A percentile compares a stretch with the other conserved stretches of the same genome.
Conservation (phyloP, 2,113 vertebrate genomes). For the Monopterus albus region DNA sequence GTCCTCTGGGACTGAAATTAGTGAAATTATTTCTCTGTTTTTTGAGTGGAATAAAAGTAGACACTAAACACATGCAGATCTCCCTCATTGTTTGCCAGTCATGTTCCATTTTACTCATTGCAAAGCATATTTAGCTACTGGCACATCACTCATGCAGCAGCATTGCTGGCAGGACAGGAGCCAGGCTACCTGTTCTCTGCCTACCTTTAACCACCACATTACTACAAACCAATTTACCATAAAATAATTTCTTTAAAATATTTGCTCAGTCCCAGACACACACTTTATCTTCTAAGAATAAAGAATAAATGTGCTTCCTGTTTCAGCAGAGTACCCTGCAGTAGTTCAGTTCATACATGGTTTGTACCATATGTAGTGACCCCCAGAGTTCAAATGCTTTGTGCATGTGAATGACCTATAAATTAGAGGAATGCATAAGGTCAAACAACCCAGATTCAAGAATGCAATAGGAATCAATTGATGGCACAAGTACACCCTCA, state of each 20-base stretch:
- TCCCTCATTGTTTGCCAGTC: conserved; percentile 43
- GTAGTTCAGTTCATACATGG: neutral
- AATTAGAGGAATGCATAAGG: conserved; percentile 62
- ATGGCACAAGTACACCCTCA: conserved; percentile 26
- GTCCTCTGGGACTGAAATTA: conserved; percentile 14
- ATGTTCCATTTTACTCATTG: conserved; percentile 39
- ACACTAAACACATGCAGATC: conserved; percentile 61
- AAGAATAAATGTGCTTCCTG: neutral
- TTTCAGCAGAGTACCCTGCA: conserved; percentile 1
- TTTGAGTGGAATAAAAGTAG: conserved; percentile 45
- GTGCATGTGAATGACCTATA: conserved; percentile 41
- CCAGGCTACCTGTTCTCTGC: conserved; percentile 16
- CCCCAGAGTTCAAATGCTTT: neutral
- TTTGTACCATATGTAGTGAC: conserved; percentile 28
- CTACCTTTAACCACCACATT: conserved; percentile 28
- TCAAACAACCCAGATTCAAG: conserved; percentile 48
- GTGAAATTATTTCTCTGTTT: conserved; percentile 29
- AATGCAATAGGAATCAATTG: conserved; percentile 71
- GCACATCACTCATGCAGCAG: conserved; percentile 38
- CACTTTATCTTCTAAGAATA: neutral
- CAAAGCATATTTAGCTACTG: conserved; percentile 59
- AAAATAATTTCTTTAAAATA: conserved; percentile 11
- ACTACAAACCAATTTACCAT: conserved; percentile 1
- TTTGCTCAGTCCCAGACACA: neutral
- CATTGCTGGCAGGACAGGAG: conserved; percentile 39